These are phyloP conservation scores for Prorops nasuta DNA, from an alignment of 1,140 invertebrate genomes.

Conservation along the genomic window DNA sequence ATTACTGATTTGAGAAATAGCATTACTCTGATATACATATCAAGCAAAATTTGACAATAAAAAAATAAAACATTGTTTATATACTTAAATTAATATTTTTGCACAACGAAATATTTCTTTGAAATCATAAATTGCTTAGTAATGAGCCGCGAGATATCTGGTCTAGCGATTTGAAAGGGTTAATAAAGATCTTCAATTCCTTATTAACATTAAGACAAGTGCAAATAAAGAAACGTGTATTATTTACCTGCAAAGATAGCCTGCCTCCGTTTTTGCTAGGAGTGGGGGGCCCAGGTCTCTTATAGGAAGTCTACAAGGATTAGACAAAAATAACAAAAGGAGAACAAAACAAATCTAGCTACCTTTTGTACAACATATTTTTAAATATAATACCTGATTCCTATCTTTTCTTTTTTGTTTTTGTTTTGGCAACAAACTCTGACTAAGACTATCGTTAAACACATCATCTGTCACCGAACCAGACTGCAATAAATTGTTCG, in stretches of 20 bases:
- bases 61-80: too few relatives aligned
- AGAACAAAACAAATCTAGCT: constrained; percentile 9
- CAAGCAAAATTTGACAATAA: too few relatives aligned
- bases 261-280: constrained; percentile 79
- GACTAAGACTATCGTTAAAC: constrained; percentile 63
- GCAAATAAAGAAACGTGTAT: neutral
- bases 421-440: constrained; percentile 59
- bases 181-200: neutral
- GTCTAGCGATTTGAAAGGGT: neutral
- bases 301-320: constrained; percentile 66
- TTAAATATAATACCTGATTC: constrained; percentile 42
- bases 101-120: too few relatives aligned
- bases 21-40: too few relatives aligned
- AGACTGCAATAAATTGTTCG: constrained; percentile 42
- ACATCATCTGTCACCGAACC: constrained; percentile 52
- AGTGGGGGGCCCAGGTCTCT: constrained; percentile 79
- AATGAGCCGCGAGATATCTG: too few relatives aligned
- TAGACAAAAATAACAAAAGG: constrained; percentile 15
- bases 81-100: too few relatives aligned
- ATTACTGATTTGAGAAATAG: too few relatives aligned
- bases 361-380: neutral
- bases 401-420: constrained; percentile 61
- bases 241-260: constrained; percentile 60
- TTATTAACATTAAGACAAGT: constrained; percentile 6
- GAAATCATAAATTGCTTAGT: too few relatives aligned